These are phyloP conservation scores for Myopa testacea DNA, from an alignment of 2,888 invertebrate genomes.

Conservation along the genomic window DNA sequence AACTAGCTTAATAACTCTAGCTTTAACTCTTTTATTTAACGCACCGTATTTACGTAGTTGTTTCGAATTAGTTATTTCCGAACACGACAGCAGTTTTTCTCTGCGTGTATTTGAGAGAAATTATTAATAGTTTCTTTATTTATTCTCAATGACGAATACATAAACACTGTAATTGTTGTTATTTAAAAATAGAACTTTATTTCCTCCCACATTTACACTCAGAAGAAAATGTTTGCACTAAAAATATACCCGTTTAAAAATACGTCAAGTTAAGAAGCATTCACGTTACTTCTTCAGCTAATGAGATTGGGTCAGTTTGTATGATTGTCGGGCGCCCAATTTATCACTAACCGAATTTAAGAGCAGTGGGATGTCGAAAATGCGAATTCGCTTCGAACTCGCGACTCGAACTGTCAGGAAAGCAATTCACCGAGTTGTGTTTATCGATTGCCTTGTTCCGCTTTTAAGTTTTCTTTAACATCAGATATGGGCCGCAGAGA, in stretches of 20 bases:
- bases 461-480: neutral
- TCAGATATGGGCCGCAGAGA: neutral
- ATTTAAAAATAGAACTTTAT: slow-evolving; percentile 37
- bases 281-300: too few relatives aligned
- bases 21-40: slow-evolving; percentile 7
- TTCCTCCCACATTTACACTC: slow-evolving; percentile 39
- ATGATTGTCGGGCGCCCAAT: neutral
- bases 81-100: slow-evolving; percentile 8
- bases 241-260: slow-evolving; percentile 11
- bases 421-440: neutral
- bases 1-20: neutral
- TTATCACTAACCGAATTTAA: neutral
- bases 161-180: slow-evolving; percentile 39
- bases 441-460: neutral
- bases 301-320: slow-evolving; percentile 6
- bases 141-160: slow-evolving; percentile 40
- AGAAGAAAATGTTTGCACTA: slow-evolving; percentile 30
- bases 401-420: neutral
- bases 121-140: slow-evolving; percentile 40
- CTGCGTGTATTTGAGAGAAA: slow-evolving; percentile 34
- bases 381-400: neutral
- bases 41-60: neutral
- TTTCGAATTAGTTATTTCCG: neutral
- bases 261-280: neutral
- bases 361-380: too few relatives aligned